These are phyloP conservation scores for Synanthedon formicaeformis DNA, from an alignment of 2,888 invertebrate species.

Conservation along the genomic window DNA sequence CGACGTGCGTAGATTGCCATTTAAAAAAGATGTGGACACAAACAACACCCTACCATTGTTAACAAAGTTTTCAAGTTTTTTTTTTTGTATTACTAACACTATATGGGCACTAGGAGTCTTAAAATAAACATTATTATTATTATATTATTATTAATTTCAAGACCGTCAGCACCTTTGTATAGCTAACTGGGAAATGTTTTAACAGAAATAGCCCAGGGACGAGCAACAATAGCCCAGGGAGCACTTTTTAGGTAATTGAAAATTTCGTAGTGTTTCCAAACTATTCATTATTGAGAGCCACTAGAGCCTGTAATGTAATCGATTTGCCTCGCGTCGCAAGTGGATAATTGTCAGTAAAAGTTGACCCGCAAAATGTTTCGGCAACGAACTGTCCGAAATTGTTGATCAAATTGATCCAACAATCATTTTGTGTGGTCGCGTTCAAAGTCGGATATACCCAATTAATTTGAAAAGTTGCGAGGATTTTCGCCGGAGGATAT, in stretches of 20 bases:
- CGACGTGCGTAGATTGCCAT: no score
- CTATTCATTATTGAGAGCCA: constrained; percentile 3
- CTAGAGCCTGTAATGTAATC: background rate
- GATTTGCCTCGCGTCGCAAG: constrained; percentile 14
- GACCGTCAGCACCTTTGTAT: no score
- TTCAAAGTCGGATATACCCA: background rate
- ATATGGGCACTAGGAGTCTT: no score
- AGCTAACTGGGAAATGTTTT: no score
- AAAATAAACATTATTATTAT: no score
- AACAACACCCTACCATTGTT: no score
- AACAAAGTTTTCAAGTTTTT: no score
- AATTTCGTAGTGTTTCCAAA: constrained; percentile 6
- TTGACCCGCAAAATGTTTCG: constrained; percentile 12
- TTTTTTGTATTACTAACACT: no score
- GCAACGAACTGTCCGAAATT: constrained; percentile 15
- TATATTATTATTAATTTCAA: no score
- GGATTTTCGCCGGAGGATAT: constrained; percentile 1
- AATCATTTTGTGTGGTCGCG: background rate
- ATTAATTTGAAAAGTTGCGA: constrained; percentile 3
- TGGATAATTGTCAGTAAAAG: constrained; percentile 24
- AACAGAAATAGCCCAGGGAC: no score
- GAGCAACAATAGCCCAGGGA: no score
- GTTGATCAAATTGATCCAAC: constrained; percentile 19
- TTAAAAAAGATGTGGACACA: no score
- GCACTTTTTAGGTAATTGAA: background rate